phyloP scores from a whole-genome alignment of 1,140 invertebrate species.

The Trachelipus rathkii region DNA sequence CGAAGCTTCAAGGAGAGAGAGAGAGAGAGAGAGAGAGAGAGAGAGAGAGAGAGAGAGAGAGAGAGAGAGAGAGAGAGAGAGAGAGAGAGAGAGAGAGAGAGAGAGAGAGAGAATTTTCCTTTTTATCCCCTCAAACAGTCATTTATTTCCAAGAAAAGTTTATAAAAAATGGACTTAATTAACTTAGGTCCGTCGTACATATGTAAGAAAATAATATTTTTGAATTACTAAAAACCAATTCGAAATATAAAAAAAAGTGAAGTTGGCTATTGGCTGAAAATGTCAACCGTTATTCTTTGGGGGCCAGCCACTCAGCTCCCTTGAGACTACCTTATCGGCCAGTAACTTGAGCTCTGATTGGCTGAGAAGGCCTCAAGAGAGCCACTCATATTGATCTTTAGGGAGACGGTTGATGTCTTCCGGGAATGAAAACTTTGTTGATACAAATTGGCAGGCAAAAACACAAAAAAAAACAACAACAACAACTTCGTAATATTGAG shows the following conservation, averaged over 20 bases:
- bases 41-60: too few species aligned
- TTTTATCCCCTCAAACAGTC: too few species aligned
- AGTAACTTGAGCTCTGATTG: slow-evolving; percentile 43
- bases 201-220: neutral
- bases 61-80: too few species aligned
- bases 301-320: slow-evolving; percentile 29
- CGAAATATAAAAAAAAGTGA: neutral
- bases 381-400: slow-evolving; percentile 44
- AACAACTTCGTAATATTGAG: too few species aligned
- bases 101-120: too few species aligned
- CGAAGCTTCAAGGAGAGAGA: too few species aligned
- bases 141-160: too few species aligned
- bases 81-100: too few species aligned
- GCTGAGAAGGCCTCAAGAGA: slow-evolving; percentile 37
- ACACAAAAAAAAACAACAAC: too few species aligned
- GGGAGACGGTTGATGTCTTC: slow-evolving; percentile 37
- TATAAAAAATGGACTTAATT: too few species aligned
- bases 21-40: too few species aligned
- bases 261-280: neutral
- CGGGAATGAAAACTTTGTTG: slow-evolving; percentile 24
- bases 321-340: slow-evolving; percentile 38
- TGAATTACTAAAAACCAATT: neutral
- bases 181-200: too few species aligned
- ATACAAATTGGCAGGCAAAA: neutral
- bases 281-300: slow-evolving; percentile 9